Base-by-base conservation (phyloP, 2,888 invertebrate genomes). In the Oligia fasciuncula region DNA sequence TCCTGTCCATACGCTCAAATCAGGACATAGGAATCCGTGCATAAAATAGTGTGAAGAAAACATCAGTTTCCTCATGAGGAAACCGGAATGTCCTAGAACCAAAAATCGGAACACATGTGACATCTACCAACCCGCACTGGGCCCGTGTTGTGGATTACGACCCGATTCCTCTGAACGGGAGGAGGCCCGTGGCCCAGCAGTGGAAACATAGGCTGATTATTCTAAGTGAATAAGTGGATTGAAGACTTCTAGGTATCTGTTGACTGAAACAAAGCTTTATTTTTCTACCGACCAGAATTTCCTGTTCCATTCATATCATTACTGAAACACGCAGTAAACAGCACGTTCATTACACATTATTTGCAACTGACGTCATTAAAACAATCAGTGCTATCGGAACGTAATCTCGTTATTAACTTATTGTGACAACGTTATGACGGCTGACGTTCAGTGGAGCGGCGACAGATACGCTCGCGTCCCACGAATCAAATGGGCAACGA, bases 401-500 rank as follows among this genome's bases (percentile, higher is more conserved):
- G 76, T 87, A 87, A 88, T 88, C 85, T 86, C 81, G 81, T 83
- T 81, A 87, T 85, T 84, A 87, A 86, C 80, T 86, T 89, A 88
- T 84, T 82, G 85, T 83, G 78, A 83, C 85, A 84, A 83, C 72
- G 75, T 80, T 82, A 86, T 88, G 88, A 87, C 83, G 82, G 81
- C 78, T 75, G 78, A 71, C 84, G 79, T 74, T 85, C 91, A 92
- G 86, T 92, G 93, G 87, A 90, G 89, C 91, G 92, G 85, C 78
- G 84, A 88, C 80, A 89, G 92, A 89, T 90, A 89, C 81, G 86
- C 82, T 81, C 85, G 80, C 86, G 85, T 89, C 87, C 89, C 83
- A 83, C 87, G 87, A 88, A 90, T 92, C 93, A 94, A 95, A 95
- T 94, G 93, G 93, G 85, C 92, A 92, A 82, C 92, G 92, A 95